Evolutionary conservation across 2,888 invertebrate species (phyloP).

Genomic region (Sinhomidia bicolor): DNA sequence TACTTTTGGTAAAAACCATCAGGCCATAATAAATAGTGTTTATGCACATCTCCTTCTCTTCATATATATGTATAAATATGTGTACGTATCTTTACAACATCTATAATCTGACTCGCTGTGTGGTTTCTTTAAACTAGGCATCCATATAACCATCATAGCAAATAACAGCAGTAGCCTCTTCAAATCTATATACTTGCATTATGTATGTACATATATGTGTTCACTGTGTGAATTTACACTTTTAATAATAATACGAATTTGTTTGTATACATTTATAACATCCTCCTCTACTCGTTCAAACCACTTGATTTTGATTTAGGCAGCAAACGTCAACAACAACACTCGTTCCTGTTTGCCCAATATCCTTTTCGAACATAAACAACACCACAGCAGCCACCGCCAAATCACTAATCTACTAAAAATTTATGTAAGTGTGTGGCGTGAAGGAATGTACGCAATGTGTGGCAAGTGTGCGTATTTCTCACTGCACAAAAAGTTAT

Average conservation of each 20-base stretch:
- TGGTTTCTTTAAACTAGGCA: background rate
- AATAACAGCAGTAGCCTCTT: background rate
- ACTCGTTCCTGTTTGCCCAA: conserved; percentile 44
- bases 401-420: background rate
- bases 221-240: conserved; percentile 42
- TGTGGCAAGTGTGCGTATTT: conserved; percentile 40
- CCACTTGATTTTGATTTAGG: background rate
- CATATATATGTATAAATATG: too few relatives aligned
- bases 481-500: conserved; percentile 31
- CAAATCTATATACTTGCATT: background rate
- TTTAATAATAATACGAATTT: background rate
- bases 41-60: background rate
- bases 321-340: background rate
- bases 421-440: background rate
- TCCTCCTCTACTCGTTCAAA: conserved; percentile 25
- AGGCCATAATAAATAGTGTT: background rate
- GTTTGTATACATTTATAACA: conserved; percentile 18
- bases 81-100: too few relatives aligned
- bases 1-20: conserved; percentile 39
- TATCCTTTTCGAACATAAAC: conserved; percentile 22
- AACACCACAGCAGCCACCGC: background rate
- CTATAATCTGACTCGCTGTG: too few relatives aligned
- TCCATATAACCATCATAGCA: background rate
- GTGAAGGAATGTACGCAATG: conserved; percentile 29
- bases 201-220: background rate